Base-by-base conservation (phyloP, 64 coral and sea anemone species). In the Orbicella faveolata region DNA sequence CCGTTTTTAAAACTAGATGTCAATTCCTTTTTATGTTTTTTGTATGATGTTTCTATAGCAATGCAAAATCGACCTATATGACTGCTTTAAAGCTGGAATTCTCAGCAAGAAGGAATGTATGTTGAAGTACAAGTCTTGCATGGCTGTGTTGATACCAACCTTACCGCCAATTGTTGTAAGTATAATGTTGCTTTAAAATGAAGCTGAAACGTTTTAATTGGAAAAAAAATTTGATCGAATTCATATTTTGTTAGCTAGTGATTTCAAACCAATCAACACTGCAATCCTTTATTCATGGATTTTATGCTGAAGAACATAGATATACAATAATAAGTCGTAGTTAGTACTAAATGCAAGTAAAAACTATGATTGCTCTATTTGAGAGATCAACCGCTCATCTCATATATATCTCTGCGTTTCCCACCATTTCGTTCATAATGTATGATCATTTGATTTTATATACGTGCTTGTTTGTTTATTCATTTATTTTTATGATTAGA, bases 11-110 rank as follows among this genome's bases (percentile, higher is more conserved):
- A 3, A 48, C 25, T 10, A 55, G 30, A 55, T 25, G 63, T 1
- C 8, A 18, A 6, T 21, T 41, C 52, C 57, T 14, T 30, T 3
- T 25, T 55, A 51, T 11, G 11, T 9, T 54, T 81, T n/a, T 30
- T 35, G 25, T 20, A 8, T 78, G 7, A 78, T 78, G 25, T 78
- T 62, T 25, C 39, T 41, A 48, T 48, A 36, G 63, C 63, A 63
- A 83, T 74, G 75, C 17, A 76, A 12, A 10, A 76, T 76, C 34
- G 75, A 76, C 35, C 20, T 76, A 17, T 76, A 76, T 76, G 34
- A 76, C 75, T 76, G 75, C 16, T 7, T 76, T 41, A 76, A 41
- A 14, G 34, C 19, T 35, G 36, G 36, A 19, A 13, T 17, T 15
- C 18, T 20, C 4, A 18, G 36, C 34, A 76, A 76, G 17, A 17